Conservation (phyloP, 2,113 vertebrate species). For the Nyctereutes procyonoides region DNA sequence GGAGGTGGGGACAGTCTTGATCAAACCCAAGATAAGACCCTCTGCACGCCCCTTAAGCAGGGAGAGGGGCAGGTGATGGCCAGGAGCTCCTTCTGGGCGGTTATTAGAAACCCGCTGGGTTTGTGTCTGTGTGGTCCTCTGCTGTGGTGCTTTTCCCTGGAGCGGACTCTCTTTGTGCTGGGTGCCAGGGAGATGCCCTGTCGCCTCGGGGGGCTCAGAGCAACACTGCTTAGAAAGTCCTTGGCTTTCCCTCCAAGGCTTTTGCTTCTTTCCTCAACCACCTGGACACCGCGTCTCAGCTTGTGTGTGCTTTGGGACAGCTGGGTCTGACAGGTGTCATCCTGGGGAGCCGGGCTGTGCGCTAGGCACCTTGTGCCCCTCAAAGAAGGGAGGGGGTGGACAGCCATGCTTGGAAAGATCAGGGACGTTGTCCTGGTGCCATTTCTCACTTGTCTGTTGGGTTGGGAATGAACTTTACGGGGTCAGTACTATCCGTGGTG, state of each 20-base stretch:
- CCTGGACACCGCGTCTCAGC: neutral
- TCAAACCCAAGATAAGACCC: too few species aligned
- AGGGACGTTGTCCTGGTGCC: neutral
- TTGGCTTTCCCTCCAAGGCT: neutral
- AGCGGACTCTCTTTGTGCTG: neutral
- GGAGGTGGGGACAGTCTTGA: too few species aligned
- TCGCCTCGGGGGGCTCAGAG: neutral
- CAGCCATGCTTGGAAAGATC: neutral
- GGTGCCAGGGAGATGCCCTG: neutral
- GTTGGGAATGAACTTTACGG: too few species aligned
- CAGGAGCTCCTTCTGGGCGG: fast-evolving
- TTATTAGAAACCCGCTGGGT: neutral
- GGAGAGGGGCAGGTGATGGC: neutral
- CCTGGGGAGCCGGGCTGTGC: neutral
- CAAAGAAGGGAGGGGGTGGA: neutral
- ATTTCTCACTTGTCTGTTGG: neutral
- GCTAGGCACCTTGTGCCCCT: neutral
- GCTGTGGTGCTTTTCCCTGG: neutral
- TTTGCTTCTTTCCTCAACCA: constrained; percentile 2
- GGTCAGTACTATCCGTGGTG: too few species aligned
- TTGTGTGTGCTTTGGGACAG: neutral
- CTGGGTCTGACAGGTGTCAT: neutral
- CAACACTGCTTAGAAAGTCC: neutral
- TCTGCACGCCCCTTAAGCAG: too few species aligned
- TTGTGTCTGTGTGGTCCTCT: neutral